A percentile compares a stretch with the other conserved stretches of the same genome.
These are phyloP conservation scores for Theonella swinhoei DNA, from an alignment of 37 sponge, comb jelly and placozoan genomes.

Conservation along the genomic window DNA sequence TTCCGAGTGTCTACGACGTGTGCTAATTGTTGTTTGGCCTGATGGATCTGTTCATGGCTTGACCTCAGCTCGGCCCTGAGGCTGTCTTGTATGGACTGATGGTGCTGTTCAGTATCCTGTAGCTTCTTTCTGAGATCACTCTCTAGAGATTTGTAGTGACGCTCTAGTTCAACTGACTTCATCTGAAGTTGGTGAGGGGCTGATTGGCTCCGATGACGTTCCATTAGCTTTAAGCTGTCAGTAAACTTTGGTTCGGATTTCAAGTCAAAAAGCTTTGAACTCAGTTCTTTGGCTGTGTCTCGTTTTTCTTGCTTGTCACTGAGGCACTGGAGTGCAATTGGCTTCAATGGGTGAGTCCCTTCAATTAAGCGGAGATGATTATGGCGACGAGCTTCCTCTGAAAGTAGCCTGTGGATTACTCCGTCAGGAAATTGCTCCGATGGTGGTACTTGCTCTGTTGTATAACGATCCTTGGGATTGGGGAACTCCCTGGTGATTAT, in stretches of 20 bases:
- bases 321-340: constrained; percentile 7
- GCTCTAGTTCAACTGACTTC: background rate
- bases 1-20: background rate
- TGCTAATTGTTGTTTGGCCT: background rate
- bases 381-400: constrained; percentile 19
- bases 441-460: too few species aligned
- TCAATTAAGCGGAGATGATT: constrained; percentile 18
- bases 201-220: background rate
- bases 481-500: constrained; percentile 11
- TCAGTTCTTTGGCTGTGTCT: constrained; percentile 1
- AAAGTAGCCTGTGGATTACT: constrained; percentile 8
- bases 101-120: too few species aligned
- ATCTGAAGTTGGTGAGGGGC: background rate
- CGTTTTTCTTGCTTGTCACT: constrained; percentile 7
- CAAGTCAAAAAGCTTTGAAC: background rate
- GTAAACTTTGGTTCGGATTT: background rate
- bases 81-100: too few species aligned
- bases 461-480: background rate
- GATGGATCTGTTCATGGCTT: too few species aligned
- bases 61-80: too few species aligned
- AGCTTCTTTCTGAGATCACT: background rate
- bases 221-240: background rate
- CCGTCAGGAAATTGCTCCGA: background rate
- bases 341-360: constrained; percentile 9
- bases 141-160: background rate